Percentiles rank a stretch among this genome's conserved stretches.
These are phyloP conservation scores for Leptobrachium ailaonicum DNA, from an alignment of 2,113 vertebrate genomes.

Conservation along the genomic window DNA sequence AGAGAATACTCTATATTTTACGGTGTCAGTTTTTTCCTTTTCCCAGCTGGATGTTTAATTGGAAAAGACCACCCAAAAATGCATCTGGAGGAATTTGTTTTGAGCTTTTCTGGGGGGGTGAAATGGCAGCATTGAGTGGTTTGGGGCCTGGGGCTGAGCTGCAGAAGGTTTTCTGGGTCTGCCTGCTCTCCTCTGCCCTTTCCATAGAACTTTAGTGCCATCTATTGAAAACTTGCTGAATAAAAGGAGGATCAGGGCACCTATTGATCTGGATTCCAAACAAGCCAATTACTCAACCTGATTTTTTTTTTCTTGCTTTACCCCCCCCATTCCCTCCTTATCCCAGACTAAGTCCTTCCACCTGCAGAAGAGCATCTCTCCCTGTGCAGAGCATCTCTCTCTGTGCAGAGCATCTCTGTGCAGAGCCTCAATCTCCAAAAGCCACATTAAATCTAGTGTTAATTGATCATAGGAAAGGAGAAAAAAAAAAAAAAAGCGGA, in stretches of 20 bases:
- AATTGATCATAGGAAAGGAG: constrained; percentile 6
- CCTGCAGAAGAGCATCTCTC: constrained; percentile 22
- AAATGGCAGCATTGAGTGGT: neutral
- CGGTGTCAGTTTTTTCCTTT: neutral
- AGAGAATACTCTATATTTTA: neutral
- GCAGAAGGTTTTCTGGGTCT: constrained; percentile 1
- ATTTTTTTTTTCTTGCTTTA: constrained; percentile 37
- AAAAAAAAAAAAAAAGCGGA: neutral
- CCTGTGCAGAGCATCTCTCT: neutral
- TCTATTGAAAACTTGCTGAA: constrained; percentile 86
- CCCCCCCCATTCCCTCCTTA: neutral
- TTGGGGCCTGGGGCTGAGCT: neutral
- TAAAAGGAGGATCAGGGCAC: constrained; percentile 56
- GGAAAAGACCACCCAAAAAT: constrained; percentile 13
- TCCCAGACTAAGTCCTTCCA: constrained; percentile 6
- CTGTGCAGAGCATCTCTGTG: neutral
- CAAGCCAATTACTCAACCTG: constrained; percentile 60
- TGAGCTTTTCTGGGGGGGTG: neutral
- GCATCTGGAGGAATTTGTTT: constrained; percentile 8
- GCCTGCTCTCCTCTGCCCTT: constrained; percentile 69
- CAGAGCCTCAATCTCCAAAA: neutral
- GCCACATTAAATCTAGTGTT: neutral
- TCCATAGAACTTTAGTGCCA: constrained; percentile 92
- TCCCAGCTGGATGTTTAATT: constrained; percentile 13
- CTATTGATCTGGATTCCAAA: constrained; percentile 62